A percentile compares a stretch with the other conserved stretches of the same genome.
These are phyloP conservation scores for Bujurquina vittata DNA, from an alignment of 2,113 vertebrate species.

Conservation along the genomic window DNA sequence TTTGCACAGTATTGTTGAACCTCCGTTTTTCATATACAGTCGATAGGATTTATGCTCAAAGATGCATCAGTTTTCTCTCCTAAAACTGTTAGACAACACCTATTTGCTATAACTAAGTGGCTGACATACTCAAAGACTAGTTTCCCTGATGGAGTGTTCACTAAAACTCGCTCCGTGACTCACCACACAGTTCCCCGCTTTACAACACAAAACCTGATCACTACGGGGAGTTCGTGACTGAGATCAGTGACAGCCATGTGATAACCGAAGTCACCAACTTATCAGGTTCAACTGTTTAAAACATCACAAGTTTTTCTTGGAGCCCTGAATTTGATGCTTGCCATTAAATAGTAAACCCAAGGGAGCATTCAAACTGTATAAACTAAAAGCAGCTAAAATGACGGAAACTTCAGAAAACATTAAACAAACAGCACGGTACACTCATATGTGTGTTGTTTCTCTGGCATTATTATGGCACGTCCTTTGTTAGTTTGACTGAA, in stretches of 20 bases:
- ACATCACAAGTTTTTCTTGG: not conserved
- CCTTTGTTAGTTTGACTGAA: not conserved
- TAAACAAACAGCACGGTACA: not conserved
- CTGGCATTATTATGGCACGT: not conserved
- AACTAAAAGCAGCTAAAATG: not conserved
- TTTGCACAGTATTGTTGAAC: not conserved
- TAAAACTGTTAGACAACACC: not conserved
- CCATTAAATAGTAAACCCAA: not conserved
- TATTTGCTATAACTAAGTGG: not conserved
- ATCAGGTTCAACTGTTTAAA: not conserved
- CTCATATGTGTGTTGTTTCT: not conserved
- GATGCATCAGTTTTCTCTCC: not conserved
- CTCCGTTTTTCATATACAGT: not conserved
- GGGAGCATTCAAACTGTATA: not conserved
- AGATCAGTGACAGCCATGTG: not conserved
- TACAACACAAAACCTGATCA: not conserved
- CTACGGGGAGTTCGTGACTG: not conserved
- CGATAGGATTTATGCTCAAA: not conserved
- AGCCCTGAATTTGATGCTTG: not conserved
- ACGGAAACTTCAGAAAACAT: not conserved
- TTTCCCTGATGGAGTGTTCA: not conserved
- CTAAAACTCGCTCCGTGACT: not conserved
- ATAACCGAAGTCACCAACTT: not conserved
- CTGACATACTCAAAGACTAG: not conserved
- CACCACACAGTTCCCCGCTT: not conserved